These are phyloP conservation scores for Tetrapedia diversipes DNA, from an alignment of 2,888 invertebrate genomes.

Conservation along the genomic window DNA sequence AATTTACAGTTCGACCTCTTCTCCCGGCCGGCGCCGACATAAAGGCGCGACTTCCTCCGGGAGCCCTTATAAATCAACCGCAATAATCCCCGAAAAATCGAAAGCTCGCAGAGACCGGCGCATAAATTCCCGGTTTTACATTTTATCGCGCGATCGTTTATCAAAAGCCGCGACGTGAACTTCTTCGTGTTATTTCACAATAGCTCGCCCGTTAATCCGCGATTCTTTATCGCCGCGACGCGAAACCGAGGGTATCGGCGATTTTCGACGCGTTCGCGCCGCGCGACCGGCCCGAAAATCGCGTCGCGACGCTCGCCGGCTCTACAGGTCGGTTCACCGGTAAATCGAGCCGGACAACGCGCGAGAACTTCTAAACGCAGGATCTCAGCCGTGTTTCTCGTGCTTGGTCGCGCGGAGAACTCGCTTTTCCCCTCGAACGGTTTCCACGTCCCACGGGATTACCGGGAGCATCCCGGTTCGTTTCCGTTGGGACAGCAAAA, in stretches of 20 bases:
- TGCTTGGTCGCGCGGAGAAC: constrained; percentile 33
- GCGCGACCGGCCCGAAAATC: background rate
- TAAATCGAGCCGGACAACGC: constrained; percentile 14
- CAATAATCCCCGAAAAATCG: constrained; percentile 56
- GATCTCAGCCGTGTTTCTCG: constrained; percentile 39
- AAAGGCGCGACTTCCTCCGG: constrained; percentile 44
- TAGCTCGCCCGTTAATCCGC: constrained; percentile 46
- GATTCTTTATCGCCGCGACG: constrained; percentile 28
- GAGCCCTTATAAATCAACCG: constrained; percentile 44
- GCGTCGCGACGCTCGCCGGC: background rate
- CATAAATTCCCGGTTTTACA: constrained; percentile 48
- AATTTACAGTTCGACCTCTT: constrained; percentile 40
- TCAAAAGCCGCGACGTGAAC: constrained; percentile 47
- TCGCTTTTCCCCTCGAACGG: constrained; percentile 52
- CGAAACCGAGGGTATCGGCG: background rate
- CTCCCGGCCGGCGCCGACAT: constrained; percentile 21
- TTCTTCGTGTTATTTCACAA: constrained; percentile 48
- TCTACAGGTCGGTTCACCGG: constrained; percentile 1
- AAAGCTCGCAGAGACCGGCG: constrained; percentile 41
- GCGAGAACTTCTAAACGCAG: constrained; percentile 48
- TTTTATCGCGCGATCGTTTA: constrained; percentile 53
- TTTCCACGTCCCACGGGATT: constrained; percentile 47
- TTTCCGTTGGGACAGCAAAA: too few species aligned
- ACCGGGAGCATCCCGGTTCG: constrained; percentile 13
- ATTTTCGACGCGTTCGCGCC: background rate